These are phyloP conservation scores for Drosophila lutescens DNA, from an alignment of 2,888 invertebrate genomes.

Conservation along the genomic window DNA sequence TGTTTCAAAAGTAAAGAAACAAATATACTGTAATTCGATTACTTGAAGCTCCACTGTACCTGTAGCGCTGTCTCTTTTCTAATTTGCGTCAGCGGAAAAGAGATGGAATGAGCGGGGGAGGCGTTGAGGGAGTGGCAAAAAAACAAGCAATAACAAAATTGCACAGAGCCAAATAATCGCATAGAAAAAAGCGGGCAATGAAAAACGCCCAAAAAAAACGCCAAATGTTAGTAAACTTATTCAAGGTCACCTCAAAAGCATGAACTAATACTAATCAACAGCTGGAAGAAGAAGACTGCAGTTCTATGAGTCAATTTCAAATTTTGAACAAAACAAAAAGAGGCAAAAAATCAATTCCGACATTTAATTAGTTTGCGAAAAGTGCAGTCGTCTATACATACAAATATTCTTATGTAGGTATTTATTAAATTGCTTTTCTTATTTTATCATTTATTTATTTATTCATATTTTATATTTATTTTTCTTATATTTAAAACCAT, in stretches of 20 bases:
- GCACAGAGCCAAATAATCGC: constrained; percentile 46
- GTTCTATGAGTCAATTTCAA: constrained; percentile 7
- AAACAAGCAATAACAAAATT: constrained; percentile 26
- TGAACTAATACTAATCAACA: constrained; percentile 68
- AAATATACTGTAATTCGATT: neutral
- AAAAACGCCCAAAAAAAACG: constrained; percentile 23
- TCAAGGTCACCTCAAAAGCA: constrained; percentile 77
- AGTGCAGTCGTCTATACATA: neutral
- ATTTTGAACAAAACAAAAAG: constrained; percentile 1
- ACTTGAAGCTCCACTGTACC: constrained; percentile 5
- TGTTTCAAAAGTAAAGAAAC: too few relatives aligned
- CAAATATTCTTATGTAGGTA: too few relatives aligned
- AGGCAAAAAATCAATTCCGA: neutral
- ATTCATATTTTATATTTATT: too few relatives aligned
- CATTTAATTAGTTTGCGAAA: neutral
- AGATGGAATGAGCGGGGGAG: neutral
- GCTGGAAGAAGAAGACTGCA: constrained; percentile 32
- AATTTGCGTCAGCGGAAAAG: constrained; percentile 39
- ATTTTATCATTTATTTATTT: too few relatives aligned
- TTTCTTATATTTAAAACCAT: too few relatives aligned
- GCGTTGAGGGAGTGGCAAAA: constrained; percentile 7
- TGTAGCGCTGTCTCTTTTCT: constrained; percentile 17
- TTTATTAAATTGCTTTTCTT: too few relatives aligned
- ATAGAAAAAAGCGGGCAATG: constrained; percentile 34
- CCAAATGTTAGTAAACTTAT: constrained; percentile 78